Conservation (phyloP, 2,113 vertebrate species). For the Petaurus breviceps region DNA sequence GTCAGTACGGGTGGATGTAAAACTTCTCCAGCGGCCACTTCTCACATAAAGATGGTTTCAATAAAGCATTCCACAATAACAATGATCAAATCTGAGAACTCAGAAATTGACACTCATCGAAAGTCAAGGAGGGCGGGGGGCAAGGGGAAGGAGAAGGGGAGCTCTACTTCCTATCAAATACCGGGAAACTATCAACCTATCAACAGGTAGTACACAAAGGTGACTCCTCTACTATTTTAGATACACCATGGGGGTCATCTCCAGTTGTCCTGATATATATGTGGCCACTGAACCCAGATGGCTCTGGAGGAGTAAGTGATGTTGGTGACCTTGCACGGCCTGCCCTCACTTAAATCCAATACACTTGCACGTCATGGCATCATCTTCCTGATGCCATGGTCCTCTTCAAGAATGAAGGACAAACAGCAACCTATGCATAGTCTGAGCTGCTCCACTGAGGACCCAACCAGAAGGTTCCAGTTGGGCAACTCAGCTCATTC, state of each 20-base stretch:
- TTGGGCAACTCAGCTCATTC: too few relatives aligned
- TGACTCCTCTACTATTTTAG: neutral
- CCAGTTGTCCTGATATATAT: too few relatives aligned
- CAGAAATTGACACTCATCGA: slow-evolving; percentile 46
- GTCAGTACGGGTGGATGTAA: neutral
- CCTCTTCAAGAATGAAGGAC: too few relatives aligned
- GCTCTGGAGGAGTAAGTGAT: too few relatives aligned
- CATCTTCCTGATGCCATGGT: too few relatives aligned
- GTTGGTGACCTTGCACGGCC: too few relatives aligned
- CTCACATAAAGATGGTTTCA: slow-evolving; percentile 27
- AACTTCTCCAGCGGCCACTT: slow-evolving; percentile 4
- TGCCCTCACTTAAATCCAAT: too few relatives aligned
- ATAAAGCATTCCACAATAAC: slow-evolving; percentile 33
- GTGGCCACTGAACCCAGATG: too few relatives aligned
- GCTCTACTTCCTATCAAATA: slow-evolving; percentile 25
- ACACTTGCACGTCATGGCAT: too few relatives aligned
- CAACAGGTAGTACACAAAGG: neutral
- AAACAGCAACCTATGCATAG: too few relatives aligned
- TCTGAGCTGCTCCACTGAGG: too few relatives aligned
- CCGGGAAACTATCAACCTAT: slow-evolving; percentile 15
- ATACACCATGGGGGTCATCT: neutral
- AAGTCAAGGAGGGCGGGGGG: neutral
- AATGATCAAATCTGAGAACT: slow-evolving; percentile 57
- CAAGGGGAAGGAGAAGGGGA: neutral
- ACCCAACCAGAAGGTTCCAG: too few relatives aligned